Percentiles rank a stretch among this genome's conserved stretches.
phyloP scores from a whole-genome alignment of 2,797 vertebrate genomes.

The Onychomys leucogaster region DNA sequence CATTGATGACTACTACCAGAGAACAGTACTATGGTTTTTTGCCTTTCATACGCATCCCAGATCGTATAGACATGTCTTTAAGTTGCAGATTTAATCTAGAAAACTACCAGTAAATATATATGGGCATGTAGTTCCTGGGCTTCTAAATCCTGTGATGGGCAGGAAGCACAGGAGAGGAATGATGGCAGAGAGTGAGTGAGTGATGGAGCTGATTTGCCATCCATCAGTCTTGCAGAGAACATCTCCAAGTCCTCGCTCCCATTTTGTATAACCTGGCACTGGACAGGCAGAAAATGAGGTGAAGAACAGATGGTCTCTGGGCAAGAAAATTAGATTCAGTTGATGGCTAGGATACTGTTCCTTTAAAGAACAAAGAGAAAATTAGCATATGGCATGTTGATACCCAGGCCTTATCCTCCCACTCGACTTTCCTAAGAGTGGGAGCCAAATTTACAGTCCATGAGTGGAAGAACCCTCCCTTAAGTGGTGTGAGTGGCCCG shows the following conservation, averaged over 20 bases:
- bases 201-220: background rate
- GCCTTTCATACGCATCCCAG: background rate
- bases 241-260: background rate
- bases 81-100: constrained; percentile 7
- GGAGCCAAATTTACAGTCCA: background rate
- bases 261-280: background rate
- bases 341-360: background rate
- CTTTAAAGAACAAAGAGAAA: background rate
- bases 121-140: background rate
- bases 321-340: background rate
- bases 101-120: background rate
- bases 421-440: background rate
- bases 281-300: background rate
- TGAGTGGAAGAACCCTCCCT: background rate
- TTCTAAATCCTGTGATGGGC: background rate
- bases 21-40: background rate
- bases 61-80: background rate
- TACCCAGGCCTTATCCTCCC: background rate
- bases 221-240: background rate
- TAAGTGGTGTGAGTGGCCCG: background rate
- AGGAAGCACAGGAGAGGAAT: background rate
- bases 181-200: too few relatives aligned
- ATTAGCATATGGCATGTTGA: background rate
- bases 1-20: background rate
- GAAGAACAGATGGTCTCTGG: background rate